Evolutionary conservation across 2,888 invertebrate genomes (phyloP).

Genomic region (Eretmocerus hayati): DNA sequence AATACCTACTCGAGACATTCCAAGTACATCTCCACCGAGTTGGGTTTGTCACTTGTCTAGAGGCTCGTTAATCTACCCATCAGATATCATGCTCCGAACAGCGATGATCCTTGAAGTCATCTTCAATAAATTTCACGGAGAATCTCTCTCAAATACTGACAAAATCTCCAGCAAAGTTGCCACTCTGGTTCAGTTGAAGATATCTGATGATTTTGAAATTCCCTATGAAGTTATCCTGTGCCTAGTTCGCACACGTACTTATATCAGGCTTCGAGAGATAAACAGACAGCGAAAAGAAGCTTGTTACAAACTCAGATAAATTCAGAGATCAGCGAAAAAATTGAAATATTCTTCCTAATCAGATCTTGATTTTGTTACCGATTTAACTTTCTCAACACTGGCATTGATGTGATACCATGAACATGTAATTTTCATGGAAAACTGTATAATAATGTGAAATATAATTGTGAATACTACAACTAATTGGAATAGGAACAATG

Average conservation of each 20-base stretch:
- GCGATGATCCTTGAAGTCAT: not conserved
- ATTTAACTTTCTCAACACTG: too few relatives aligned
- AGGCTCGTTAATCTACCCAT: not conserved
- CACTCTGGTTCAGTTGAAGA: not conserved
- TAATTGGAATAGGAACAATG: too few relatives aligned
- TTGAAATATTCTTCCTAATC: too few relatives aligned
- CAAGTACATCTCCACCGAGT: not conserved
- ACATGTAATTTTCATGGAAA: too few relatives aligned
- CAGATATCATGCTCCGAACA: not conserved
- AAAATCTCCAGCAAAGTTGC: not conserved
- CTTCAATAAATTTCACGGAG: not conserved
- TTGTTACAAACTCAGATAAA: not conserved
- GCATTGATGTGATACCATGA: too few relatives aligned
- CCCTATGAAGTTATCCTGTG: conserved; percentile 4
- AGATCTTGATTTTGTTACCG: too few relatives aligned
- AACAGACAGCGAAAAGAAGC: not conserved
- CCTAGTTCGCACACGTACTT: conserved; percentile 9
- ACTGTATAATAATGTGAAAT: too few relatives aligned
- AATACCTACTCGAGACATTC: not conserved
- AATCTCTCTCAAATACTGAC: not conserved
- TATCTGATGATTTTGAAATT: not conserved
- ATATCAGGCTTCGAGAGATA: conserved; percentile 4
- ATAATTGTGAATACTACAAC: too few relatives aligned
- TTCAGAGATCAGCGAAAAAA: too few relatives aligned
- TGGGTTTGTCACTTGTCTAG: not conserved